Evolutionary conservation across 2,888 invertebrate genomes (phyloP).

Genomic region (Sepioteuthis lessoniana): DNA sequence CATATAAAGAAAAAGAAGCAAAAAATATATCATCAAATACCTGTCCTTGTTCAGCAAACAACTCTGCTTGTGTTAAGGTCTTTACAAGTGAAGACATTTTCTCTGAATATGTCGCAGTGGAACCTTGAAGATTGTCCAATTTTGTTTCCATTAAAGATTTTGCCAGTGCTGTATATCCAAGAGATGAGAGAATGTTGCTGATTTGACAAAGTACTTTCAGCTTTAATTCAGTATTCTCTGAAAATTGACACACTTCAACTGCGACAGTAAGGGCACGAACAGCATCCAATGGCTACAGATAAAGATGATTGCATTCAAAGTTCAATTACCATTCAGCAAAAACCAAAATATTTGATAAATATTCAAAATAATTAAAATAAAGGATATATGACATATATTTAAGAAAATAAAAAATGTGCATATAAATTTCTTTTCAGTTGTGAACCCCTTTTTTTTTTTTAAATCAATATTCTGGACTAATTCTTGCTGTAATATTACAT

Average conservation of each 20-base stretch:
- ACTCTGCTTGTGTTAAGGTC: background rate
- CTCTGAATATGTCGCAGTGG: background rate
- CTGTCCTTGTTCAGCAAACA: background rate
- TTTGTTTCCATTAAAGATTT: background rate
- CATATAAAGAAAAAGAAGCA: no score
- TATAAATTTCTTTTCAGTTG: no score
- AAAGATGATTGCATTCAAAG: background rate
- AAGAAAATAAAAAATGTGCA: no score
- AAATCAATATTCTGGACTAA: no score
- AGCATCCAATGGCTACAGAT: background rate
- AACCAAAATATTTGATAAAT: background rate
- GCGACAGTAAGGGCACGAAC: background rate
- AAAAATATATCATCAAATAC: background rate
- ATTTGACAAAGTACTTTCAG: background rate
- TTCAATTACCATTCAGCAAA: background rate
- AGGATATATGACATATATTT: no score
- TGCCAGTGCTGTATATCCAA: background rate
- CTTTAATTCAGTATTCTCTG: background rate
- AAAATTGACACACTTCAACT: background rate
- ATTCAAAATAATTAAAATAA: background rate
- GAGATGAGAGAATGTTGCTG: background rate
- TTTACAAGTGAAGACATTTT: slow-evolving; percentile 19
- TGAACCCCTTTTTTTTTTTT: no score
- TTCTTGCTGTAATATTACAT: no score
- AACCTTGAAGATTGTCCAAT: background rate